Percentiles rank a stretch among this genome's conserved stretches.
These are phyloP conservation scores for Discoglossus pictus DNA, from an alignment of 2,797 vertebrate genomes.

Conservation along the genomic window DNA sequence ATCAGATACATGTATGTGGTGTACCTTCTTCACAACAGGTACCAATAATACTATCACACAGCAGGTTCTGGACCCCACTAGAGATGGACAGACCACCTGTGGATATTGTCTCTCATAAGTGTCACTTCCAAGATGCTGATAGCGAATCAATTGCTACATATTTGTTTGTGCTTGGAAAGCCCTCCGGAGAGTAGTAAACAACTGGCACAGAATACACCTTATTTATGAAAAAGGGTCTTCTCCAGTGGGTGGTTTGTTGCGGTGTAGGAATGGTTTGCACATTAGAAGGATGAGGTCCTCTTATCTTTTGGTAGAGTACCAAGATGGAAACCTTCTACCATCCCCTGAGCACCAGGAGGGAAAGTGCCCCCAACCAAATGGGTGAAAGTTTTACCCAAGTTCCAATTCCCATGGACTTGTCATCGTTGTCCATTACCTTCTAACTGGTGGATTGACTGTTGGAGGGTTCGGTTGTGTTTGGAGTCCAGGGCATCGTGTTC, in stretches of 20 bases:
- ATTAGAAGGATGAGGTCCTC: background rate
- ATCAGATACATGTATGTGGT: conserved; percentile 33
- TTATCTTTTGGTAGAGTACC: conserved; percentile 34
- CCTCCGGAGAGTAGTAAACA: background rate
- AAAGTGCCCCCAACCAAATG: background rate
- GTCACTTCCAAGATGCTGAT: background rate
- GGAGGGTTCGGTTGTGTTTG: conserved; percentile 73
- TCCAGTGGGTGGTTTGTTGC: background rate
- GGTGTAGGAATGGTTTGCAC: background rate
- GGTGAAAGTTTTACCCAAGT: conserved; percentile 25
- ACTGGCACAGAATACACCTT: background rate
- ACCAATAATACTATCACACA: too few relatives aligned
- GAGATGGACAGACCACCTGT: background rate
- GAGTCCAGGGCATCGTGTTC: conserved; percentile 82
- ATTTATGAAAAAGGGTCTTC: conserved; percentile 4
- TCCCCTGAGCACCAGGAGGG: conserved; percentile 17
- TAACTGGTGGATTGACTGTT: conserved; percentile 74
- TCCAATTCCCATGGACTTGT: conserved; percentile 53
- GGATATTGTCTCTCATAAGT: background rate
- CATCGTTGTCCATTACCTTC: conserved; percentile 77
- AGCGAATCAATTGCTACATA: conserved; percentile 14
- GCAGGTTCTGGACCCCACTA: too few relatives aligned
- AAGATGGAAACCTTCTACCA: conserved; percentile 12
- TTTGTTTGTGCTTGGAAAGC: background rate
- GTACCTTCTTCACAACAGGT: conserved; percentile 46